Base-by-base conservation (phyloP, 2,113 vertebrate species). In the Mesocricetus auratus region DNA sequence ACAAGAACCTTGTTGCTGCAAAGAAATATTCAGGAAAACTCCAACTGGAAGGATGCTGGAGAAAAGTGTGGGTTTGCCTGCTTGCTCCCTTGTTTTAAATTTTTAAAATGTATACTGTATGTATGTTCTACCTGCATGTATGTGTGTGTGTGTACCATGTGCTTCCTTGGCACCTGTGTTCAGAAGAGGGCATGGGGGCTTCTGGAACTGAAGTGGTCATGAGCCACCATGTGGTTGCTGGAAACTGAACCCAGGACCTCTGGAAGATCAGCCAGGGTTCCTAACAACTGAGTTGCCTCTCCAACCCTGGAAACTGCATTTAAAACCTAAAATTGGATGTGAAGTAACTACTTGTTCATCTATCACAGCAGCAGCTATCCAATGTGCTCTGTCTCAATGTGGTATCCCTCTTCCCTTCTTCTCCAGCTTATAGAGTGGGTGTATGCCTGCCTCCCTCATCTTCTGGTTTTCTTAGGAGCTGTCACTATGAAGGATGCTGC, bases 11-110 rank as follows among this genome's bases (percentile, higher is more conserved):
- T 93, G 36, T 13, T 85, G 64, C 17, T 73, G 19, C 82, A 91
- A 96, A 56, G 26, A 94, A 86, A 95, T 73, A 56, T 39, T 60
- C 10, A 56, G n/a, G 50, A 45, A n/a, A 89, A 92, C 53, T 39
- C 31, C 19, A 31, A 66, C 17, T 91, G 82, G 60, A 19, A 91
- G 53, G 66, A 7, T 66, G 71, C 9, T 90, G 22, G 10, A n/a
- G 8, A 13, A 36, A 56, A 87, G 29, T 29, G n/a, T 60, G 24
- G 36, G n/a, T 62, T 9, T 60, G 36, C 36, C 8, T 60, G 22
- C n/a, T 60, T 42, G n/a, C 77, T 79, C 47, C 36, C 15, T n/a
- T 81, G 79, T 29, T 83, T 50, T 62, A 42, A 83, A 29, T 62
- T 26, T 58, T 60, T 60, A 26, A 58, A 15, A 26, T 82, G 8